Conservation (phyloP, 2,797 vertebrate genomes). For the Cuniculus paca region DNA sequence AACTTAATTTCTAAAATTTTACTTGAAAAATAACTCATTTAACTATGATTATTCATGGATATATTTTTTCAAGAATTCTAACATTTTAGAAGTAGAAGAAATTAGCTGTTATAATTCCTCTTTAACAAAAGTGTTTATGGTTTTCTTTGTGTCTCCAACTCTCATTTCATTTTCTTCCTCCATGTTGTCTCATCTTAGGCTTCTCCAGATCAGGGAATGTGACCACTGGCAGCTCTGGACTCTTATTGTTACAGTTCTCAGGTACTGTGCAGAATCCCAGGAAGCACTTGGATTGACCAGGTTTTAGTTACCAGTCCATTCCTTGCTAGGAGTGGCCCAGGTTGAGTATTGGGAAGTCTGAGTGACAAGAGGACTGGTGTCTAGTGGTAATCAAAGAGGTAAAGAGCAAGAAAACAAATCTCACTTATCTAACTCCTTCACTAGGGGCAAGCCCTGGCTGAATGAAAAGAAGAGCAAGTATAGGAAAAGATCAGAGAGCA, state of each 20-base stretch:
- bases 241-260: not conserved
- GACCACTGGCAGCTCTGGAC: not conserved
- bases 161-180: not conserved
- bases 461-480: not conserved
- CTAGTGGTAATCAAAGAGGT: not conserved
- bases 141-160: not conserved
- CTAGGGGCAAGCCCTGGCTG: not conserved
- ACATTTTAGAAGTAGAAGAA: not conserved
- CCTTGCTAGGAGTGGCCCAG: not conserved
- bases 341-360: not conserved
- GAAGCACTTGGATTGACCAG: not conserved
- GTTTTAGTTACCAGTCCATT: not conserved
- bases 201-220: not conserved
- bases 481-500: not conserved
- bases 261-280: not conserved
- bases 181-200: not conserved
- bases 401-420: not conserved
- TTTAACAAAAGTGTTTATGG: not conserved
- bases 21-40: not conserved
- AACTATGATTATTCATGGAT: not conserved
- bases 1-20: constrained; percentile 13
- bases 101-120: not conserved
- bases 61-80: constrained; percentile 41
- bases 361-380: not conserved
- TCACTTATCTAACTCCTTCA: not conserved